These are phyloP conservation scores for Melinopterus prodromus DNA, from an alignment of 2,888 invertebrate species.

Conservation along the genomic window DNA sequence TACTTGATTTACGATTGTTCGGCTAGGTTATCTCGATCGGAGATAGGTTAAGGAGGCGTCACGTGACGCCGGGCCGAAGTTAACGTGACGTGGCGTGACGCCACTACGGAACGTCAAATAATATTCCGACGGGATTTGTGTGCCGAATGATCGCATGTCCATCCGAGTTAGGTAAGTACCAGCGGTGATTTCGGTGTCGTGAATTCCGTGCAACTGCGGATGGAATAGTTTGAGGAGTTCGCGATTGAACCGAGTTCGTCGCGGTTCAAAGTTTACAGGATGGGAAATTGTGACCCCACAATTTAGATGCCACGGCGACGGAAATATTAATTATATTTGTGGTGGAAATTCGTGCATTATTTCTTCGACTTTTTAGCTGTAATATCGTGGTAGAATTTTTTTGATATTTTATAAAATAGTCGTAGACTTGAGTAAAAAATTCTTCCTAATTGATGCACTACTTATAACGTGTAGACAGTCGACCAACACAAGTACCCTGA, in stretches of 20 bases:
- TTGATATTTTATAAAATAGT: too few relatives aligned
- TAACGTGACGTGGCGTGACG: conserved; percentile 4
- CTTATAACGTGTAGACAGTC: too few relatives aligned
- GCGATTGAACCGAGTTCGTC: neutral
- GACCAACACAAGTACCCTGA: too few relatives aligned
- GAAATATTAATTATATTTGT: neutral
- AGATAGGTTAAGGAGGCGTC: conserved; percentile 4
- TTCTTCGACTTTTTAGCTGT: too few relatives aligned
- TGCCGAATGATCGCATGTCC: neutral
- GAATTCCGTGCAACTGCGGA: neutral
- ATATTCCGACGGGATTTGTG: conserved; percentile 4
- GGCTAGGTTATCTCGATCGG: neutral
- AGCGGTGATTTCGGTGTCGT: neutral
- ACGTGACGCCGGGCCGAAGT: neutral
- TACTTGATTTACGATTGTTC: neutral
- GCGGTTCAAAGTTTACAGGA: neutral
- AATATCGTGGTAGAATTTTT: too few relatives aligned
- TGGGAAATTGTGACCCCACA: neutral
- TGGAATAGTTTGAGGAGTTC: neutral
- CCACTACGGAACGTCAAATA: neutral
- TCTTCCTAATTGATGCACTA: too few relatives aligned
- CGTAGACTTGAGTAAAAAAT: too few relatives aligned
- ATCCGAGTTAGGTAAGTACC: neutral
- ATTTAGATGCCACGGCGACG: neutral
- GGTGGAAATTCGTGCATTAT: neutral